phyloP scores from a whole-genome alignment of 2,797 vertebrate genomes.

The Lepus townsendii region DNA sequence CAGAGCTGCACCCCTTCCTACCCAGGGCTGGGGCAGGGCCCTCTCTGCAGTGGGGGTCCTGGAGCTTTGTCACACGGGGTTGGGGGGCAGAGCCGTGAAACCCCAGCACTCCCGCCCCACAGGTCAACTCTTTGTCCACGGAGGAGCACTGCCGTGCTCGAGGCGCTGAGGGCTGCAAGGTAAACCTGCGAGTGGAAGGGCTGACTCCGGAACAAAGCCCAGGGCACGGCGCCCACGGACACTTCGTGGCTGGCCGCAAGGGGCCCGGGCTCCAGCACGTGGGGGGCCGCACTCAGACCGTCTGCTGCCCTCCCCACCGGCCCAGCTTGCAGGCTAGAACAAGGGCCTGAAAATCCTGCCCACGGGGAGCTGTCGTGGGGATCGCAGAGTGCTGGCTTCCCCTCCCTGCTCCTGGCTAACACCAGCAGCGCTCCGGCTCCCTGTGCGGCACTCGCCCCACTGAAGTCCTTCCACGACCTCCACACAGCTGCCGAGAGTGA shows the following conservation, averaged over 20 bases:
- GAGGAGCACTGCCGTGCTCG: not conserved
- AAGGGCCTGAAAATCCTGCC: not conserved
- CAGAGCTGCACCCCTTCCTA: not conserved
- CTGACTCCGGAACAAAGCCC: not conserved
- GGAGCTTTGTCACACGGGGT: not conserved
- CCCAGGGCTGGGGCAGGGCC: not conserved
- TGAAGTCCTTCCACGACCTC: conserved; percentile 65
- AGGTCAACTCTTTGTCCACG: not conserved
- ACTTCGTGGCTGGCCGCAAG: not conserved
- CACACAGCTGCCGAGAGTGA: conserved; percentile 75
- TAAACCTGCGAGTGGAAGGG: not conserved
- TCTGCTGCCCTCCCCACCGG: not conserved
- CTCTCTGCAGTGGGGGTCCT: not conserved
- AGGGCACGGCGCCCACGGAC: not conserved
- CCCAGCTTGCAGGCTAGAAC: not conserved
- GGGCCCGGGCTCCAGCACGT: not conserved
- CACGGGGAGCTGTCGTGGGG: not conserved
- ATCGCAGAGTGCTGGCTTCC: not conserved
- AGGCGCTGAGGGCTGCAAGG: not conserved
- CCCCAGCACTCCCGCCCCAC: no score
- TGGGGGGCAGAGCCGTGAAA: no score
- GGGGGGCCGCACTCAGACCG: not conserved
- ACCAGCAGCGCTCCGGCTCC: conserved; percentile 6
- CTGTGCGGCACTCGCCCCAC: not conserved
- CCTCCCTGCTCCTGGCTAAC: not conserved